Evolutionary conservation across 2,113 vertebrate species (phyloP).

Genomic region (Hydropotes inermis): DNA sequence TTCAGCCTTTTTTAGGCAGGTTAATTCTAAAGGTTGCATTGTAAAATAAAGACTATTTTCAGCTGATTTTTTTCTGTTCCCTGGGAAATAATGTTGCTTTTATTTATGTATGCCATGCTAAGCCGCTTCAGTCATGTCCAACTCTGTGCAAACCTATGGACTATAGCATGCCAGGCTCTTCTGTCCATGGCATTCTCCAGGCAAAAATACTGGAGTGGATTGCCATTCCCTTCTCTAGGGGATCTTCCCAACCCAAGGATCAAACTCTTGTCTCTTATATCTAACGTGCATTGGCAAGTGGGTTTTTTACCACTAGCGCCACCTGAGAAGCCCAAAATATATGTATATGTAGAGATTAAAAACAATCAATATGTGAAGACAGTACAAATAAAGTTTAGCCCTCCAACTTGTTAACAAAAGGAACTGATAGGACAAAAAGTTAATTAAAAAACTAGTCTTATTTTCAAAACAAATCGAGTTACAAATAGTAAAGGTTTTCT

Average conservation of each 20-base stretch:
- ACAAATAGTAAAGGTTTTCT: not conserved
- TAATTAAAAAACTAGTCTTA: not conserved
- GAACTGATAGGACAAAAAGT: not conserved
- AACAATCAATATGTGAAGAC: not conserved
- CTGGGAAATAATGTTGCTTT: not conserved
- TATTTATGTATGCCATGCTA: not conserved
- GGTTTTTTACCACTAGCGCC: not conserved
- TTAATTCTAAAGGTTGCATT: not conserved
- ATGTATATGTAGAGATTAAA: not conserved
- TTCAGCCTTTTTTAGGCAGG: not conserved
- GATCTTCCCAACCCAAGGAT: not conserved
- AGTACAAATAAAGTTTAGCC: not conserved
- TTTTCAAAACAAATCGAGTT: not conserved
- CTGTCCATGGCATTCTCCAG: not conserved
- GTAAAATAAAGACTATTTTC: not conserved
- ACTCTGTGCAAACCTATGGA: not conserved
- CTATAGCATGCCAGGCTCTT: not conserved
- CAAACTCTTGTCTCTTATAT: not conserved
- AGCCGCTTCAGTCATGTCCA: accelerated
- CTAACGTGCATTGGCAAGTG: not conserved
- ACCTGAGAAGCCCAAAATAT: not conserved
- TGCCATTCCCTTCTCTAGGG: not conserved
- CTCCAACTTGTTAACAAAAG: not conserved
- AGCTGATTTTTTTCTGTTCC: not conserved
- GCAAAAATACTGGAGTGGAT: not conserved